Conservation (phyloP, 2,888 invertebrate genomes). For the Sesamia inferens region DNA sequence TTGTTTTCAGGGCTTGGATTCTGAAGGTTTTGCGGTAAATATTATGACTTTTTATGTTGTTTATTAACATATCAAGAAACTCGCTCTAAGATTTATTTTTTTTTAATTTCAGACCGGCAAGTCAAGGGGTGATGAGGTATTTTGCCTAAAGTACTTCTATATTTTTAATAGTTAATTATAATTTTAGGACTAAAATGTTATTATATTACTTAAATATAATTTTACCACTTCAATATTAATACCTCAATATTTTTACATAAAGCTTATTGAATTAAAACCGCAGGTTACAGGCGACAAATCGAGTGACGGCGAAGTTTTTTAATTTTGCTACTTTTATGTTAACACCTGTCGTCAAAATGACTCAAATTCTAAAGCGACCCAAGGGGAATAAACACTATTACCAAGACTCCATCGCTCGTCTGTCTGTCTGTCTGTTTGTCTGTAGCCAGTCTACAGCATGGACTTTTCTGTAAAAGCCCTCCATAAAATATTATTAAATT, state of each 20-base stretch:
- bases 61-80: not conserved
- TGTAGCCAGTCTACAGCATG: no score
- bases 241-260: not conserved
- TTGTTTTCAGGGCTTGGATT: constrained; percentile 81
- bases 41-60: not conserved
- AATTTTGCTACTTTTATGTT: not conserved
- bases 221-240: not conserved
- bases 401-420: no score
- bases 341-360: no score
- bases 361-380: not conserved
- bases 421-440: no score
- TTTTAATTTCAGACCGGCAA: constrained; percentile 75
- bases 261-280: not conserved
- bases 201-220: no score
- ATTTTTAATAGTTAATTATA: no score
- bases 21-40: constrained; percentile 83
- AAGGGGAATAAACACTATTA: no score
- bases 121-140: constrained; percentile 81
- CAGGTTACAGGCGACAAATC: not conserved
- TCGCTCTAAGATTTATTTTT: not conserved
- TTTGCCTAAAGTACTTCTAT: not conserved
- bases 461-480: no score
- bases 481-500: no score
- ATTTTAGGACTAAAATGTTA: no score
- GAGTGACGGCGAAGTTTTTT: not conserved